Conservation (phyloP, 2,888 invertebrate genomes). For the Noctua pronuba region DNA sequence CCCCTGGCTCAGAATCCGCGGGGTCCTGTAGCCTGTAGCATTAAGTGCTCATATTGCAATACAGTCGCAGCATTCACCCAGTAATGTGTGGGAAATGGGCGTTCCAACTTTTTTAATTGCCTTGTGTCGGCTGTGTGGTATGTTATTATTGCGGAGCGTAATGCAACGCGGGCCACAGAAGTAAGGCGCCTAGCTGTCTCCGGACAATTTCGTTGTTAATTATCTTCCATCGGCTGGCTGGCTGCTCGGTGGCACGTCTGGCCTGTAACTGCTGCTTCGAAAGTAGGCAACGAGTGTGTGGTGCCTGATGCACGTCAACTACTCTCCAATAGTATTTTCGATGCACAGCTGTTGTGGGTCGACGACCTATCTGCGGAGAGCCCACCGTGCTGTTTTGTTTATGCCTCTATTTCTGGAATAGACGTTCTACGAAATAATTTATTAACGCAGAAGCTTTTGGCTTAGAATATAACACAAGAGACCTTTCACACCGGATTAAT, state of each 20-base stretch:
- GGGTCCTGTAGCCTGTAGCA: slow-evolving; percentile 70
- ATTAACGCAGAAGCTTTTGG: slow-evolving; percentile 49
- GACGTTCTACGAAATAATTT: slow-evolving; percentile 68
- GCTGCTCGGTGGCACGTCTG: slow-evolving; percentile 81
- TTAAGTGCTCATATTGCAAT: slow-evolving; percentile 67
- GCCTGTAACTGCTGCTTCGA: slow-evolving; percentile 79
- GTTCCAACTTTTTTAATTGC: slow-evolving; percentile 85
- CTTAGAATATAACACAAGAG: slow-evolving; percentile 38
- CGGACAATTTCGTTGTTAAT: slow-evolving; percentile 87
- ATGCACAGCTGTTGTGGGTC: slow-evolving; percentile 77
- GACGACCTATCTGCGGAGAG: slow-evolving; percentile 71
- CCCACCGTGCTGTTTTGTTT: slow-evolving; percentile 69
- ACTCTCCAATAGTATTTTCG: slow-evolving; percentile 78
- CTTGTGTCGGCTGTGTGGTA: slow-evolving; percentile 78
- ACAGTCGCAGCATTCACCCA: slow-evolving; percentile 78
- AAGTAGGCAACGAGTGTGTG: slow-evolving; percentile 81
- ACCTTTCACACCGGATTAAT: slow-evolving; percentile 20
- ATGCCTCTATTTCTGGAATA: slow-evolving; percentile 70
- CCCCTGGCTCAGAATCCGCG: slow-evolving; percentile 72
- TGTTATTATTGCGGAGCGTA: slow-evolving; percentile 86
- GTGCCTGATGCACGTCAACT: slow-evolving; percentile 72
- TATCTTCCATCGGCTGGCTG: slow-evolving; percentile 83
- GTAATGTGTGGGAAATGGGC: slow-evolving; percentile 86
- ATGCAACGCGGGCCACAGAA: slow-evolving; percentile 83
- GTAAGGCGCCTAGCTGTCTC: slow-evolving; percentile 89